Evolutionary conservation across 2,113 vertebrate genomes (phyloP).

Genomic region (Cyrtonyx montezumae): DNA sequence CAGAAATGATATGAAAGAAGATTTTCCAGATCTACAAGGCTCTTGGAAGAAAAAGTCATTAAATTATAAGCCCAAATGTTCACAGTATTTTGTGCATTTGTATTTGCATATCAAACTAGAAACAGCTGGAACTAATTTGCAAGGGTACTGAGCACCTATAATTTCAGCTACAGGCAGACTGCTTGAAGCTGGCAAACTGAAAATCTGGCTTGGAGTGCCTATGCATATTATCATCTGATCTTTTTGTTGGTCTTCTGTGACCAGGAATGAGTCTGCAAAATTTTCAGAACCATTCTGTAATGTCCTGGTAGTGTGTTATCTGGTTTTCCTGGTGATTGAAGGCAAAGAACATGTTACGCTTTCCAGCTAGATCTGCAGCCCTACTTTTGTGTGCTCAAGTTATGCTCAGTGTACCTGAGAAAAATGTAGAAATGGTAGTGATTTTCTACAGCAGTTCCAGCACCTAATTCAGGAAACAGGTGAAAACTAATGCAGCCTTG

Average conservation of each 20-base stretch:
- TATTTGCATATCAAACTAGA: constrained; percentile 32
- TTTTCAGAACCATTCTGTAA: neutral
- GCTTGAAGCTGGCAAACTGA: neutral
- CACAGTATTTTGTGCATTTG: neutral
- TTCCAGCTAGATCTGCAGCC: accelerated
- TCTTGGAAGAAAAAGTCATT: neutral
- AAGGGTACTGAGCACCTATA: neutral
- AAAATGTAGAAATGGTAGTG: neutral
- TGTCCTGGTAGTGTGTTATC: neutral
- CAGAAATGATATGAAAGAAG: neutral
- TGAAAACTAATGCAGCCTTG: neutral
- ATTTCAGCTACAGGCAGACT: neutral
- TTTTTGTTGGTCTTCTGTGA: neutral
- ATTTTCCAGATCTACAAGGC: neutral
- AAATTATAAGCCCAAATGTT: neutral
- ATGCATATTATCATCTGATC: neutral
- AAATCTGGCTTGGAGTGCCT: neutral
- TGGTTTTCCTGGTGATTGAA: neutral
- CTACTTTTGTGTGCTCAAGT: neutral
- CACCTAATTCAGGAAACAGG: neutral
- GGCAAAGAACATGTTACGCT: neutral
- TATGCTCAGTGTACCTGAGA: neutral
- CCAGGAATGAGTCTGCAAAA: neutral
- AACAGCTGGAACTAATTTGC: constrained; percentile 25
- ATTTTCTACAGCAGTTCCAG: neutral